Base-by-base conservation (phyloP, 2,797 vertebrate species). In the Semaprochilodus insignis region DNA sequence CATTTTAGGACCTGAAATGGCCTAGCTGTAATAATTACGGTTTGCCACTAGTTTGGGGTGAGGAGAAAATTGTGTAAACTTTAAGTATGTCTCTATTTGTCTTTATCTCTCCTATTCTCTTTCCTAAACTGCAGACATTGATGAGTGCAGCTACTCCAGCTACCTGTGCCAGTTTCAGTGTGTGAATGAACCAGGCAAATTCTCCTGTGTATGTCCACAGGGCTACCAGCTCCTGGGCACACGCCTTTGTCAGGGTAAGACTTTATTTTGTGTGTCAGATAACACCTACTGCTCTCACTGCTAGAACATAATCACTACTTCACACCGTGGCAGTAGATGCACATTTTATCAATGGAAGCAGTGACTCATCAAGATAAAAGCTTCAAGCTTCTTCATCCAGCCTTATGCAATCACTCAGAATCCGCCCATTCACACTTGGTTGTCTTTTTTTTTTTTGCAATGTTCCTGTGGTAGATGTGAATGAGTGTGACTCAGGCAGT, bases 71-170 rank as follows among this genome's bases (percentile, higher is more conserved):
- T 80, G 1, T 17, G 14, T 31, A 31, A 31, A 31, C 31, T 63
- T 59, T 73, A 21, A 25, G 17, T 14, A 55, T 13, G 44, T 48
- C 44, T 69, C 31, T 48, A 17, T 34, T 62, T 60, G 1, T 36
- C 25, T 82, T 65, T 60, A 1, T 51, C 25, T 82, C 25, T 14
- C 31, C 17, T 31, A 21, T 19, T 66, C 31, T 66, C 17, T 36
- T 31, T 36, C 63, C 16, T 19, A 6, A 34, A 36, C 31, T 66
- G 17, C 93, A 98, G 97, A 98, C 87, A 95, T 97, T 0, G 96
- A 98, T 1, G 97, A 98, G 87, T 98, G 97, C 93, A 96, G 96
- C 92, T 97, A 96, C 88, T 97, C 97, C 88, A 97, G 94, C 78
- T 97, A 96, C 81, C 91, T 97, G 88, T 98, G 97, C 90, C 97